Percentiles rank a stretch among this genome's conserved stretches.
Conservation (phyloP, 2,797 vertebrate genomes). For the Myiotriccus ornatus region DNA sequence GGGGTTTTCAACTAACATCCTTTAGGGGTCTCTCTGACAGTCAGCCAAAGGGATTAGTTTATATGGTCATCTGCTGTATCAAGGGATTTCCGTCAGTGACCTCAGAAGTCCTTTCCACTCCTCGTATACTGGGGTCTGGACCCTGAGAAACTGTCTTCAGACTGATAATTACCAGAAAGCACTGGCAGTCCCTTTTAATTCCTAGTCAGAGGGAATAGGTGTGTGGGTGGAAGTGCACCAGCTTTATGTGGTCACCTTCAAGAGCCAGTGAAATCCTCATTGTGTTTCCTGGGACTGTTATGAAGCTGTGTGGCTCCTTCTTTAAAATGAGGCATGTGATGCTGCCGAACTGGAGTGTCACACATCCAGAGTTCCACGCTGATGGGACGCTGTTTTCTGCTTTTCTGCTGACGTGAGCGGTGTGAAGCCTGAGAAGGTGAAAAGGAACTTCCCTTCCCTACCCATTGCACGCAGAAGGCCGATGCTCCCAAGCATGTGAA, state of each 20-base stretch:
- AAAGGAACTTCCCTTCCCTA: not conserved
- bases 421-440: not conserved
- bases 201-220: not conserved
- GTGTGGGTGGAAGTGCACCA: not conserved
- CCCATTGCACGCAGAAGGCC: not conserved
- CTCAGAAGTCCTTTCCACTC: not conserved
- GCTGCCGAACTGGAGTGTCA: fast-evolving
- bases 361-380: not conserved
- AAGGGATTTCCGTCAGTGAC: not conserved
- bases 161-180: not conserved
- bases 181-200: not conserved
- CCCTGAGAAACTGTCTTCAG: not conserved
- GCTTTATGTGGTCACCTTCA: not conserved
- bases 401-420: not conserved
- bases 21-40: not conserved
- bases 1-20: not conserved
- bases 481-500: not conserved
- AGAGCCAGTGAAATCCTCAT: not conserved
- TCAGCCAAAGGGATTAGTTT: not conserved
- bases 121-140: not conserved
- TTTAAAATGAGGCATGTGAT: not conserved
- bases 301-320: not conserved
- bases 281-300: not conserved
- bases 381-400: not conserved
- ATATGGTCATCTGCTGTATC: not conserved